phyloP scores from a whole-genome alignment of 2,113 vertebrate genomes.

The Rhinoderma darwinii region DNA sequence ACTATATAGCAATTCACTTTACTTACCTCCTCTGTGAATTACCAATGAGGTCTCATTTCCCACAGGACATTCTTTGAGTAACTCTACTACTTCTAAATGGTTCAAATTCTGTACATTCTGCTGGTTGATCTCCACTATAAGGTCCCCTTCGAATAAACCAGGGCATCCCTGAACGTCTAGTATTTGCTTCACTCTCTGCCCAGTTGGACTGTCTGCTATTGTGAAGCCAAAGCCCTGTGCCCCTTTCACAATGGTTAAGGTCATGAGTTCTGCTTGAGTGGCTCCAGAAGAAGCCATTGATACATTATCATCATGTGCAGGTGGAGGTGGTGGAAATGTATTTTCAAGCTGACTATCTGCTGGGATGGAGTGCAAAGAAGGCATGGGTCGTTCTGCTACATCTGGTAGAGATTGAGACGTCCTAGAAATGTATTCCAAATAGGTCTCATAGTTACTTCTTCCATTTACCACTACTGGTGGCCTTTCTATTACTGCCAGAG shows the following conservation, averaged over 20 bases:
- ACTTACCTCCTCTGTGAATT: slow-evolving; percentile 93
- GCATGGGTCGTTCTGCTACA: slow-evolving; percentile 81
- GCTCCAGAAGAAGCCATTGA: slow-evolving; percentile 96
- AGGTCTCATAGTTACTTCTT: slow-evolving; percentile 93
- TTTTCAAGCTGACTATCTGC: slow-evolving; percentile 92
- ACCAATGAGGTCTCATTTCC: slow-evolving; percentile 90
- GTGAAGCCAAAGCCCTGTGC: slow-evolving; percentile 97
- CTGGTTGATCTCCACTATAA: slow-evolving; percentile 98
- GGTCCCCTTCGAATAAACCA: slow-evolving; percentile 94
- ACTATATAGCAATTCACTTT: slow-evolving; percentile 46
- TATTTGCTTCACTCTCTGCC: slow-evolving; percentile 97
- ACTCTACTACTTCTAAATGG: slow-evolving; percentile 97
- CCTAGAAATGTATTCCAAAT: slow-evolving; percentile 96
- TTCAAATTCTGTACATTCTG: slow-evolving; percentile 89
- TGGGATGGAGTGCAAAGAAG: slow-evolving; percentile 84
- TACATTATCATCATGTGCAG: slow-evolving; percentile 91
- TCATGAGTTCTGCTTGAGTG: slow-evolving; percentile 92
- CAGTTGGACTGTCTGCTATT: slow-evolving; percentile 92
- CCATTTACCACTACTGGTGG: slow-evolving; percentile 92
- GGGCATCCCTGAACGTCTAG: slow-evolving; percentile 96
- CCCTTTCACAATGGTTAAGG: slow-evolving; percentile 97
- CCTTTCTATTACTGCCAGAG: slow-evolving; percentile 92
- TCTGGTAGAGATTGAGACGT: slow-evolving; percentile 91
- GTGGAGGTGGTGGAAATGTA: slow-evolving; percentile 84
- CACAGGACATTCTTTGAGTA: slow-evolving; percentile 94